Evolutionary conservation across 2,888 invertebrate genomes (phyloP).

Genomic region (Ecliptopera silaceata): DNA sequence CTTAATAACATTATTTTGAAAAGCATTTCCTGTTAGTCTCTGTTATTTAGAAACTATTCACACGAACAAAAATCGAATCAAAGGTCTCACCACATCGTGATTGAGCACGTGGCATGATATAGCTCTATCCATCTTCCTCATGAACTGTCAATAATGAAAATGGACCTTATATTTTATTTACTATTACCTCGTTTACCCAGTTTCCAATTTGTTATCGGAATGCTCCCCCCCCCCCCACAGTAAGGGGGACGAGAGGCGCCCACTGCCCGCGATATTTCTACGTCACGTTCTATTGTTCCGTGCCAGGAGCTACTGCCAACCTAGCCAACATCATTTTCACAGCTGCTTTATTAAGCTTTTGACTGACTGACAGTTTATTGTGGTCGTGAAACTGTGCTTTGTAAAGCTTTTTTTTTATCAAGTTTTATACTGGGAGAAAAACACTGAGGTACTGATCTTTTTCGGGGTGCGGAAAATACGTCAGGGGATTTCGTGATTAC

Average conservation of each 20-base stretch:
- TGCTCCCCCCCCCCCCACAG: slow-evolving; percentile 35
- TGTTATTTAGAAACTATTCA: neutral
- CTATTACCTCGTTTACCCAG: slow-evolving; percentile 55
- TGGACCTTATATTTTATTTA: slow-evolving; percentile 58
- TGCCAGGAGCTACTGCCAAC: slow-evolving; percentile 27
- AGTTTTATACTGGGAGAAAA: no score
- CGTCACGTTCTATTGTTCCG: slow-evolving; percentile 56
- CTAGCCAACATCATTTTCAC: slow-evolving; percentile 15
- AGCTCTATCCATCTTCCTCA: slow-evolving; percentile 28
- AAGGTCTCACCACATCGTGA: slow-evolving; percentile 5
- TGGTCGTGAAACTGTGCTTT: neutral
- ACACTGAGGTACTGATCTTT: no score
- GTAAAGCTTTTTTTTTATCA: neutral
- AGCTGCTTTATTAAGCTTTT: slow-evolving; percentile 5
- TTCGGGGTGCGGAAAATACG: no score
- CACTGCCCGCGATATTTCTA: slow-evolving; percentile 56
- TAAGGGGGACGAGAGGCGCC: slow-evolving; percentile 19
- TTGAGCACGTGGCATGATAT: slow-evolving; percentile 14
- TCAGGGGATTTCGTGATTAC: no score
- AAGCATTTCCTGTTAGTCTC: neutral
- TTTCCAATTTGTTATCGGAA: slow-evolving; percentile 58
- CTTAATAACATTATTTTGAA: no score
- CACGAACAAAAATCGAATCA: neutral
- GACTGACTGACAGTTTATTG: slow-evolving; percentile 21
- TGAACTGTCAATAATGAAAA: slow-evolving; percentile 54